phyloP scores from a whole-genome alignment of 2,888 invertebrate genomes.

The Orthosia incerta region DNA sequence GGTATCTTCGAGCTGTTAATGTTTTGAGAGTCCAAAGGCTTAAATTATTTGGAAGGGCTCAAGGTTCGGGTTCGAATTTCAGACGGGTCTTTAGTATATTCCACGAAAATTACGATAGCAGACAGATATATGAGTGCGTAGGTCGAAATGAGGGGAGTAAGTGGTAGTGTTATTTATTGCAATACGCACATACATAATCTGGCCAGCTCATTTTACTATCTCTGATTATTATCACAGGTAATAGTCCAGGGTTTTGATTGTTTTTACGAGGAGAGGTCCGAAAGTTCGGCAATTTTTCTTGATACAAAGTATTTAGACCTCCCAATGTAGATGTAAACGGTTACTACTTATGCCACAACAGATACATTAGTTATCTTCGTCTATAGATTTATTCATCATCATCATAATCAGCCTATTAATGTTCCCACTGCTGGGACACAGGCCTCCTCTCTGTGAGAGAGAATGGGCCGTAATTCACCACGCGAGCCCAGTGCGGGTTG shows the following conservation, averaged over 20 bases:
- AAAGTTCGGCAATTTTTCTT: no score
- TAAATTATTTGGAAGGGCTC: slow-evolving; percentile 48
- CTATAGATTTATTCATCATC: no score
- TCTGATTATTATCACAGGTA: neutral
- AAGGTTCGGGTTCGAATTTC: slow-evolving; percentile 38
- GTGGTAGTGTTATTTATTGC: neutral
- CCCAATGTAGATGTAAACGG: neutral
- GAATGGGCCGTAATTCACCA: no score
- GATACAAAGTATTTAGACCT: no score
- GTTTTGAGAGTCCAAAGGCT: slow-evolving; percentile 32
- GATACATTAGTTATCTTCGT: neutral
- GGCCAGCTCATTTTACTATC: neutral
- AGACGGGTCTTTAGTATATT: slow-evolving; percentile 37
- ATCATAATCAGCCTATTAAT: no score
- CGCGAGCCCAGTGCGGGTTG: no score
- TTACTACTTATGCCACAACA: neutral
- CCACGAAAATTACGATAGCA: slow-evolving; percentile 41
- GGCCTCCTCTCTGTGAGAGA: no score
- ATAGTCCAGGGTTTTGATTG: neutral
- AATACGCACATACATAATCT: no score
- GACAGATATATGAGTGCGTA: slow-evolving; percentile 24
- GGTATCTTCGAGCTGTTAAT: slow-evolving; percentile 53
- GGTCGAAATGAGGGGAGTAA: slow-evolving; percentile 1
- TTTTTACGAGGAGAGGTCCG: no score
- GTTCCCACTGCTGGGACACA: no score